Percentiles rank a stretch among this genome's conserved stretches.
Conservation (phyloP, 2,888 invertebrate genomes). For the Cephalotes varians region DNA sequence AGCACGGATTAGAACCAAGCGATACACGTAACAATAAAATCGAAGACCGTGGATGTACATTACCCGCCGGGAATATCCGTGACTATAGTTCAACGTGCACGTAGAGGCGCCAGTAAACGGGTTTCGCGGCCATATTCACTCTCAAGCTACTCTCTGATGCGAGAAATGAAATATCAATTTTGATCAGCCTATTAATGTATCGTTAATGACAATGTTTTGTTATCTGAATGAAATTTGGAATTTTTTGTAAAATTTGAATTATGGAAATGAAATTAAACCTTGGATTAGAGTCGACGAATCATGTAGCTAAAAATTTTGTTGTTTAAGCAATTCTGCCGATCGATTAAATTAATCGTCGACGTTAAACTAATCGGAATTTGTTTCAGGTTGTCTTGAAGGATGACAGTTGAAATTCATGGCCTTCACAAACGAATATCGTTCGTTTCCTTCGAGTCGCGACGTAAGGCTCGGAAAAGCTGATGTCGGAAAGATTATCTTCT, state of each 20-base stretch:
- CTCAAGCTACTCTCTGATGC: too few species aligned
- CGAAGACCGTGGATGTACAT: too few species aligned
- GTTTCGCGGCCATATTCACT: too few species aligned
- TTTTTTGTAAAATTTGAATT: not conserved
- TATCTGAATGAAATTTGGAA: not conserved
- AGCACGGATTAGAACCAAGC: too few species aligned
- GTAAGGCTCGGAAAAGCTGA: not conserved
- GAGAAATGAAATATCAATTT: not conserved
- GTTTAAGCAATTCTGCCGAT: not conserved
- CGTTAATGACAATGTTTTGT: not conserved
- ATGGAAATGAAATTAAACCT: not conserved
- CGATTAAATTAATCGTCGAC: not conserved
- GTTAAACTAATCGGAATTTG: not conserved
- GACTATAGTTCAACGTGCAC: too few species aligned
- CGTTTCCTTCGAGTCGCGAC: not conserved
- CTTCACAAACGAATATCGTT: not conserved
- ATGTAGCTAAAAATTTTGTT: not conserved
- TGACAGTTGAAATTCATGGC: not conserved
- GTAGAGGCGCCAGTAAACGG: too few species aligned
- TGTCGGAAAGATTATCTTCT: not conserved
- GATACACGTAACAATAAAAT: too few species aligned
- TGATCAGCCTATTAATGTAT: not conserved
- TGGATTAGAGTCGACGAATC: not conserved
- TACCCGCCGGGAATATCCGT: too few species aligned
- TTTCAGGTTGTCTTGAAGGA: not conserved